These are phyloP conservation scores for Cephus pygmeus DNA, from an alignment of 2,888 invertebrate species.

Conservation along the genomic window DNA sequence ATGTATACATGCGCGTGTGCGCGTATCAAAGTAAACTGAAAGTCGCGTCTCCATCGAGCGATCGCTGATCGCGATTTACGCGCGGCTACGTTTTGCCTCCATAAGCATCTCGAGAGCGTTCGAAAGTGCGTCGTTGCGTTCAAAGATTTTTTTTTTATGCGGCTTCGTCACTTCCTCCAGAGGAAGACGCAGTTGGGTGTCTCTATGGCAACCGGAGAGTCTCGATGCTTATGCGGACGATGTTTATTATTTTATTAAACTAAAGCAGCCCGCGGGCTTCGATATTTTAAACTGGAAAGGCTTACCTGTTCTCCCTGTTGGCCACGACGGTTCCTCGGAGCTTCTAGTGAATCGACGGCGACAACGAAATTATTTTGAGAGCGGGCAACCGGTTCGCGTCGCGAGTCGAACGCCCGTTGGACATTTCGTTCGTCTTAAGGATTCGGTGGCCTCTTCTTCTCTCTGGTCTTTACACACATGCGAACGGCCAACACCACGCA, in stretches of 20 bases:
- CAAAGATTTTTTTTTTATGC: not conserved
- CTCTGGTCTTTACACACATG: not conserved
- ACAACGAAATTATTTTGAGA: constrained; percentile 43
- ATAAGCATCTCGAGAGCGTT: not conserved
- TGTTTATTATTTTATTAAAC: not conserved
- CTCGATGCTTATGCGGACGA: constrained; percentile 1
- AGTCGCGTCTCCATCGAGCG: not conserved
- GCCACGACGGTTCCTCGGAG: not conserved
- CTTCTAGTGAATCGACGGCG: not conserved
- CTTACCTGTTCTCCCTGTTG: constrained; percentile 35
- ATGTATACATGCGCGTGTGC: too few relatives aligned
- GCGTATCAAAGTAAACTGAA: not conserved
- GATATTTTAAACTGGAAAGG: not conserved
- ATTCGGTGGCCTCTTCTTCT: not conserved
- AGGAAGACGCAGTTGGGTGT: not conserved
- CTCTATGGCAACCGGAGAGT: not conserved
- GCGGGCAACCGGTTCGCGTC: constrained; percentile 47
- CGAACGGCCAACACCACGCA: not conserved
- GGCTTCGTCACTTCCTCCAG: not conserved
- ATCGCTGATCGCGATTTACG: not conserved
- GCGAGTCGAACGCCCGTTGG: constrained; percentile 27
- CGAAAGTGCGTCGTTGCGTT: not conserved
- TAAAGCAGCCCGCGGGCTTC: constrained; percentile 7
- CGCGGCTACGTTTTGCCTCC: not conserved
- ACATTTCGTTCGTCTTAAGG: constrained; percentile 24